These are phyloP conservation scores for Drosophila pandora DNA, from an alignment of 1,140 invertebrate species.

Conservation along the genomic window DNA sequence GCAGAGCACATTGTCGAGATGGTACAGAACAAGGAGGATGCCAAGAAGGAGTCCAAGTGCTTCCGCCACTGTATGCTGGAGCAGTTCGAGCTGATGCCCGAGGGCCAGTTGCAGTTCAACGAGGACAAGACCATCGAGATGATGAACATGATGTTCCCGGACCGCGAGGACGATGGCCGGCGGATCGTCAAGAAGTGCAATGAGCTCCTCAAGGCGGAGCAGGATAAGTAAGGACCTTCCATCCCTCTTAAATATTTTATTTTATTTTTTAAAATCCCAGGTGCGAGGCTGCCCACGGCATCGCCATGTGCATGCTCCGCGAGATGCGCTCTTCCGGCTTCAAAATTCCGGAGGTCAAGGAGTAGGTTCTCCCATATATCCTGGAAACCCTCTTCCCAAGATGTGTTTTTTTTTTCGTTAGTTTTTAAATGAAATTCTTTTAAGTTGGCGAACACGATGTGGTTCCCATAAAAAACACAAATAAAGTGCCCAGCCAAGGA, in stretches of 20 bases:
- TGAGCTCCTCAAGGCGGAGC: constrained; percentile 16
- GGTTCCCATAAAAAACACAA: constrained; percentile 48
- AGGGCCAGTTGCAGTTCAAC: constrained; percentile 27
- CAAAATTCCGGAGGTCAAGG: constrained; percentile 66
- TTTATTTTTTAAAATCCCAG: constrained; percentile 13
- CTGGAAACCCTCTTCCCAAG: background rate
- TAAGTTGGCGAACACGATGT: constrained; percentile 26
- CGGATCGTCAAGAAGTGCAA: constrained; percentile 51
- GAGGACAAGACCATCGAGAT: constrained; percentile 55
- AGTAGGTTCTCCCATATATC: constrained; percentile 28
- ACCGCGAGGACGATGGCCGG: constrained; percentile 39
- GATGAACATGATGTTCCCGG: constrained; percentile 64
- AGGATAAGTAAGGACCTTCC: constrained; percentile 62
- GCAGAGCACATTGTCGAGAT: constrained; percentile 57
- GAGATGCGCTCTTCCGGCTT: constrained; percentile 51
- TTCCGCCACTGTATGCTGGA: constrained; percentile 68
- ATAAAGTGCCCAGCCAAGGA: constrained; percentile 50
- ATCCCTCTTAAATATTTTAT: background rate
- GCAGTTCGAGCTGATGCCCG: constrained; percentile 66
- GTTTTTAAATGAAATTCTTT: constrained; percentile 12
- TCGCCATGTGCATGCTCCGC: constrained; percentile 68
- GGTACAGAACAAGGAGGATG: constrained; percentile 58
- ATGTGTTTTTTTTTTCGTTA: constrained; percentile 33
- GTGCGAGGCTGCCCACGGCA: constrained; percentile 63
- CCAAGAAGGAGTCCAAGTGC: constrained; percentile 61